A percentile compares a stretch with the other conserved stretches of the same genome.
These are phyloP conservation scores for Synergus japonicus DNA, from an alignment of 2,888 invertebrate genomes.

Conservation along the genomic window DNA sequence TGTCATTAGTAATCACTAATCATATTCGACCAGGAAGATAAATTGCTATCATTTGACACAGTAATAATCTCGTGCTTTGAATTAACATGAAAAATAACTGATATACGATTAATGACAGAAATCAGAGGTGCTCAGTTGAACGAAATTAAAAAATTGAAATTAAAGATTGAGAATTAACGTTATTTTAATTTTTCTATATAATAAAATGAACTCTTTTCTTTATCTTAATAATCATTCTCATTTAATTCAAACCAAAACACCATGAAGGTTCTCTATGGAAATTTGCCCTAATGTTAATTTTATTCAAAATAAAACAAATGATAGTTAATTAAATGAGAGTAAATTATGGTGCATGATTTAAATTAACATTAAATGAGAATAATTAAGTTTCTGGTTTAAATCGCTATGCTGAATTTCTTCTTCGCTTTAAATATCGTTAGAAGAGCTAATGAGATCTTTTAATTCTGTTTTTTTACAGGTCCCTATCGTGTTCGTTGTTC, in stretches of 20 bases:
- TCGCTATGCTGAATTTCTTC: not conserved
- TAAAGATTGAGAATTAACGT: no score
- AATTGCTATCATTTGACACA: not conserved
- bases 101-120: no score
- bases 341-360: not conserved
- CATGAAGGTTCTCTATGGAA: no score
- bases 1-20: not conserved
- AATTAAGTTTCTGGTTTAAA: not conserved
- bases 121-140: no score
- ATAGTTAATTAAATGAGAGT: not conserved
- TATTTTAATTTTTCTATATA: no score
- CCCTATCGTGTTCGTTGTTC: not conserved
- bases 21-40: not conserved
- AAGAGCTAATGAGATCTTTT: constrained; percentile 5
- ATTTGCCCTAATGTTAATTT: not conserved
- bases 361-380: not conserved
- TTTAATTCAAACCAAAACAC: no score
- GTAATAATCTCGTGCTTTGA: not conserved
- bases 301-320: not conserved
- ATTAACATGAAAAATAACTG: not conserved
- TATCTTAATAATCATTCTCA: no score
- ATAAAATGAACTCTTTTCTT: no score
- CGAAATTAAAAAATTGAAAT: no score
- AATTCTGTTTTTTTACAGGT: not conserved
- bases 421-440: not conserved